Percentiles rank a stretch among this genome's conserved stretches.
Evolutionary conservation across 2,797 vertebrate species (phyloP).

Genomic region (Microctenopoma lineatum): DNA sequence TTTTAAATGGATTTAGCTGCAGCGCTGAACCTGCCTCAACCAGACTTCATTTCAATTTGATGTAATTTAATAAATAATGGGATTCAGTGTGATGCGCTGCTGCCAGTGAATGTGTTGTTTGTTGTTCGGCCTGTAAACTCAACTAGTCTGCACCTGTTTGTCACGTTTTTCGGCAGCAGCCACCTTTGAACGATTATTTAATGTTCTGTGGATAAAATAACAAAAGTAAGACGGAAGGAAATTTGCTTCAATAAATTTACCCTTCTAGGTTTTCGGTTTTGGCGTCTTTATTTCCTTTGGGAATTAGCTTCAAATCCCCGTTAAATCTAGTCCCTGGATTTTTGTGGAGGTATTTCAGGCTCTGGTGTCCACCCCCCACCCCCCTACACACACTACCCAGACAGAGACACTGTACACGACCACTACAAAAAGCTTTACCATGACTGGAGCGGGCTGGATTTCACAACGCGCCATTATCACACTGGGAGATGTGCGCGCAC

Average conservation of each 20-base stretch:
- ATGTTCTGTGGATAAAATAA: neutral
- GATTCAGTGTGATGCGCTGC: neutral
- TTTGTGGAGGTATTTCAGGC: constrained; percentile 88
- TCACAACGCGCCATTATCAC: constrained; percentile 96
- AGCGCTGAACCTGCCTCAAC: neutral
- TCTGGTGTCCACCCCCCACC: constrained; percentile 72
- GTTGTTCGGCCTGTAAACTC: neutral
- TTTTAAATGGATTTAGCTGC: neutral
- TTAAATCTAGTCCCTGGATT: constrained; percentile 88
- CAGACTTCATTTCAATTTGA: neutral
- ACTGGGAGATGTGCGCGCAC: constrained; percentile 94
- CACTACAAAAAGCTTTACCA: constrained; percentile 82
- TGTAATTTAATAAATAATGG: neutral
- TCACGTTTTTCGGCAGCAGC: neutral
- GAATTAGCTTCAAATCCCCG: constrained; percentile 91
- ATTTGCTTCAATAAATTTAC: neutral
- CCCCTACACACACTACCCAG: neutral
- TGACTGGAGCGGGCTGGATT: constrained; percentile 95
- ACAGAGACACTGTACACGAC: neutral
- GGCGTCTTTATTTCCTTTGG: constrained; percentile 27
- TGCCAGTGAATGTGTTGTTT: neutral
- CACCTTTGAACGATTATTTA: neutral
- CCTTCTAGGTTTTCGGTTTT: constrained; percentile 1
- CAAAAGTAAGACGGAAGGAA: neutral
- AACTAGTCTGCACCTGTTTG: neutral